These are phyloP conservation scores for Drosophila repletoides DNA, from an alignment of 1,140 invertebrate species.

Conservation along the genomic window DNA sequence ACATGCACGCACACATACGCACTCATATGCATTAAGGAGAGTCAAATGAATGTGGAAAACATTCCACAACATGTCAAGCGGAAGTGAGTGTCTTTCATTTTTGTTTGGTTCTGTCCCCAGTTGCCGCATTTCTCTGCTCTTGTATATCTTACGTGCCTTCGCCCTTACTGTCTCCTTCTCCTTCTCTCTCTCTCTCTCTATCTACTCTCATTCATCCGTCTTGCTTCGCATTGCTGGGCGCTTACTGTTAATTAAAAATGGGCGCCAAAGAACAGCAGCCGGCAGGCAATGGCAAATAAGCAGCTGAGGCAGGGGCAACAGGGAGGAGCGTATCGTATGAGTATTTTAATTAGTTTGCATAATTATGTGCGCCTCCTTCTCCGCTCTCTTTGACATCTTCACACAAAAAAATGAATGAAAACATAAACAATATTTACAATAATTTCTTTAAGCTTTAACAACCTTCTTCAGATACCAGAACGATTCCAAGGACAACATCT, in stretches of 20 bases:
- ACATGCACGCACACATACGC: constrained; percentile 7
- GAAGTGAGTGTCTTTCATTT: constrained; percentile 80
- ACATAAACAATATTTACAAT: too few relatives aligned
- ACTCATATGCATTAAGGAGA: constrained; percentile 46
- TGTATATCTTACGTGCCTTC: too few relatives aligned
- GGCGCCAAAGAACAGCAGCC: constrained; percentile 49
- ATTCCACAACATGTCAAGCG: constrained; percentile 76
- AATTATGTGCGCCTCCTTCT: constrained; percentile 64
- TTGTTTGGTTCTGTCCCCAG: constrained; percentile 64
- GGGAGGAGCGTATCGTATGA: constrained; percentile 67
- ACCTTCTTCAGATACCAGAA: constrained; percentile 68
- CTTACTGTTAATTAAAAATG: constrained; percentile 81
- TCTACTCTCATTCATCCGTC: not conserved
- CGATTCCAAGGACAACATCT: constrained; percentile 61
- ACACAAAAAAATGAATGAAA: too few relatives aligned
- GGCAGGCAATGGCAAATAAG: constrained; percentile 27
- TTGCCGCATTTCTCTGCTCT: constrained; percentile 28
- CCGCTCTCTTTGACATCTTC: constrained; percentile 37
- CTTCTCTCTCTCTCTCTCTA: not conserved
- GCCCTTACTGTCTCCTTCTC: not conserved
- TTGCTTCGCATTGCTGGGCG: constrained; percentile 47
- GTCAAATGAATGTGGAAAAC: constrained; percentile 72
- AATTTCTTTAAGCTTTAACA: constrained; percentile 54
- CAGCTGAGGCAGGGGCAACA: constrained; percentile 9
- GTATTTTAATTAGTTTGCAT: constrained; percentile 81